Conservation (phyloP, 2,888 invertebrate genomes). For the Chalcosyrphus nemorum region DNA sequence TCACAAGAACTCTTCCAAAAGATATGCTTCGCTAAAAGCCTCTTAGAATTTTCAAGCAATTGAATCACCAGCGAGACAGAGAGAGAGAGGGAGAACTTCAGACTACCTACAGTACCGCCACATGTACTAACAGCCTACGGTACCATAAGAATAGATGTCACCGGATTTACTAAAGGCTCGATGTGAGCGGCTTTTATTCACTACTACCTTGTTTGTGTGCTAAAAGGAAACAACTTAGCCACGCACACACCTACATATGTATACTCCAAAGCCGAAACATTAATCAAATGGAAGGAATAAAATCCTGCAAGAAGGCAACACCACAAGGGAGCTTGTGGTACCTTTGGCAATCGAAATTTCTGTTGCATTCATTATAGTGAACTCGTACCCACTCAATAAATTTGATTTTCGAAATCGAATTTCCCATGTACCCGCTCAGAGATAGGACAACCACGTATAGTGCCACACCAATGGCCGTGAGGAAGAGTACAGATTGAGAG, state of each 20-base stretch:
- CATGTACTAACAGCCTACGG: neutral
- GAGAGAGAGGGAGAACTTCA: neutral
- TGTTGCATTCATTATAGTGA: slow-evolving; percentile 4
- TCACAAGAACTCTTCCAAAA: too few relatives aligned
- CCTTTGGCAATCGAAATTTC: neutral
- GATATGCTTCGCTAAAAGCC: neutral
- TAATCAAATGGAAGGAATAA: neutral
- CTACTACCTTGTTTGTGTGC: neutral
- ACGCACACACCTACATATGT: neutral
- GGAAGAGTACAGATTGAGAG: neutral
- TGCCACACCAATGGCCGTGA: neutral
- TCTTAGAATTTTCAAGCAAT: neutral
- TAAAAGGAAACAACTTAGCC: neutral
- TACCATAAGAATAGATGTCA: neutral
- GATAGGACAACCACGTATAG: neutral
- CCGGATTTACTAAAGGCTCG: neutral
- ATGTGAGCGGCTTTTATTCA: neutral
- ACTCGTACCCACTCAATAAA: slow-evolving; percentile 20
- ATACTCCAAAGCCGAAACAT: neutral
- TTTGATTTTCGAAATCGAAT: slow-evolving; percentile 34
- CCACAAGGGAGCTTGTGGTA: neutral
- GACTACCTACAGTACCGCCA: neutral
- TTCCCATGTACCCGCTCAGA: neutral
- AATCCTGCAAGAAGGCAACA: neutral
- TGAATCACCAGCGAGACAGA: neutral